Base-by-base conservation (phyloP, 2,888 invertebrate genomes). In the Phalera bucephala region DNA sequence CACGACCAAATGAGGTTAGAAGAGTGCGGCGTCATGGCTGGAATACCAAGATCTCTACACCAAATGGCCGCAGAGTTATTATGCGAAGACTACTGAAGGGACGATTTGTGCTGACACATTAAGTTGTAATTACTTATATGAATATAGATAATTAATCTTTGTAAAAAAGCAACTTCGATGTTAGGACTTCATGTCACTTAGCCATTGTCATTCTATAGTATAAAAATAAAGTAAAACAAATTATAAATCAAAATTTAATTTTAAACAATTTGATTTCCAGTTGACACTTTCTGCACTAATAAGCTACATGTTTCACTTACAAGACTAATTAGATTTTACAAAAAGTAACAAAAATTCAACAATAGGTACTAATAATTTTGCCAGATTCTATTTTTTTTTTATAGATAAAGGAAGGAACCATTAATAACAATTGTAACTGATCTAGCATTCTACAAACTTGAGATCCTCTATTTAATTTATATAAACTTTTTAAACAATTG, bases 31-130 rank as follows among this genome's bases (percentile, higher is more conserved):
- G 91, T 5, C 94, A 95, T 50, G 95, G 96, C 0, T 96, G 93
- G 92, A 78, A 90, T 3, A 76, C 90, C 0, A 91, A 95, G 42
- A 93, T 96, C 89, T 91, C 93, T 0, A 95, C 95, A 0, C 85
- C 87, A 0, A 85, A 68, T 27, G 96, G 96, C 2, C 91, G 95
- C n/a, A 91, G 87, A 65, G 76, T 94, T 14, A 77, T 96, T 8
- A 95, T 95, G 95, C 91, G 94, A 58, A 91, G 95, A 52, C 91
- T 96, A 49, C 82, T 96, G 1, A 95, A 94, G 82, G 95, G 95
- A 40, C 89, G 91, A 80, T 91, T 91, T 77, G 92, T 93, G 7
- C 75, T 95, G 17, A 86, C 92, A 8, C 96, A 96, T 81, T 96
- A 85, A 81, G 31, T 22, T 33, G 13, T 15, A n/a, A n/a, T n/a